Percentiles rank a stretch among this genome's conserved stretches.
These are phyloP conservation scores for Mongoloraphidia duomilia DNA, from an alignment of 2,888 invertebrate genomes.

Conservation along the genomic window DNA sequence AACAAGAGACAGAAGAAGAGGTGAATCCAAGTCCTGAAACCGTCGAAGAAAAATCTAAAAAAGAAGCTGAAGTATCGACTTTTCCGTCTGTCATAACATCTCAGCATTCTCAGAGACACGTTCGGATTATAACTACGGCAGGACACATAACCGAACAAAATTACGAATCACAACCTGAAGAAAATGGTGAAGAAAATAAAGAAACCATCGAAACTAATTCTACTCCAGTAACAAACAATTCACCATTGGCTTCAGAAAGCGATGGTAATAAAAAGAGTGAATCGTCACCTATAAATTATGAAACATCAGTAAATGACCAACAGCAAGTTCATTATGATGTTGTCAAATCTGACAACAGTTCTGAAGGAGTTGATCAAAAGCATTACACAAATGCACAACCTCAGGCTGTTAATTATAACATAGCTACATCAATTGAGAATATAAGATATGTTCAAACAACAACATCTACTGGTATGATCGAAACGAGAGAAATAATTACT, in stretches of 20 bases:
- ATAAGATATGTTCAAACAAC: too few species aligned
- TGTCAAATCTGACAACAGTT: too few species aligned
- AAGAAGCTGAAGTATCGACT: too few species aligned
- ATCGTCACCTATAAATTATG: neutral
- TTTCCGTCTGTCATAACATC: slow-evolving; percentile 37
- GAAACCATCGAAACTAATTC: neutral
- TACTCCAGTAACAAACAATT: neutral
- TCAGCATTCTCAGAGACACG: slow-evolving; percentile 37
- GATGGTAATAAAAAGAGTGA: neutral
- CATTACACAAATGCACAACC: too few species aligned
- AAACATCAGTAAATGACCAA: too few species aligned
- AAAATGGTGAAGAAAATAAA: neutral
- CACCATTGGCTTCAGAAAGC: neutral
- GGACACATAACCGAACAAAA: slow-evolving; percentile 37
- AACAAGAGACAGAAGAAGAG: neutral
- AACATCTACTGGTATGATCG: too few species aligned
- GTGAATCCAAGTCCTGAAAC: slow-evolving; percentile 16
- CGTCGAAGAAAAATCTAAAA: slow-evolving; percentile 7
- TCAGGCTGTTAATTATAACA: too few species aligned
- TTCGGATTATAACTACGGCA: slow-evolving; percentile 44
- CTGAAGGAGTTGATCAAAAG: too few species aligned
- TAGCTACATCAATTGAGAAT: too few species aligned
- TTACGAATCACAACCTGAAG: slow-evolving; percentile 13
- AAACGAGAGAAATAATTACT: too few species aligned
- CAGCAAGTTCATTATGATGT: too few species aligned